Conservation (phyloP, 2,888 invertebrate species). For the Drosophila histrio region DNA sequence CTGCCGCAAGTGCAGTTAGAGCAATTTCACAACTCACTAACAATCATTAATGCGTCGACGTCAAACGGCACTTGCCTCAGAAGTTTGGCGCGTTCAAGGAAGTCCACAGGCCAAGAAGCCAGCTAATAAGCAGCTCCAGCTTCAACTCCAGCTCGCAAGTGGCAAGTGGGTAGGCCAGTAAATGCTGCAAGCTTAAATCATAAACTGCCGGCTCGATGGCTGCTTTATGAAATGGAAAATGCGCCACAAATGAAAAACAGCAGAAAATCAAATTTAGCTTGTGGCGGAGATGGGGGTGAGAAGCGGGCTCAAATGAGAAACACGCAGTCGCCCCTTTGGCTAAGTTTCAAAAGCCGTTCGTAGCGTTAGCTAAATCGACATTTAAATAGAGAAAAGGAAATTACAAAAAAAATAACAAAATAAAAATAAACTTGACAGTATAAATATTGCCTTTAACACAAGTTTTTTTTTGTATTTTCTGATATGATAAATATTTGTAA, state of each 20-base stretch:
- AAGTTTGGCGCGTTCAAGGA: conserved; percentile 69
- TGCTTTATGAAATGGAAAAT: conserved; percentile 80
- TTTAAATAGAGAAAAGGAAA: conserved; percentile 44
- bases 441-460: background rate
- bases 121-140: conserved; percentile 71
- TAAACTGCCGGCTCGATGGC: conserved; percentile 72
- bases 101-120: conserved; percentile 60
- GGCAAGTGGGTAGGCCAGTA: conserved; percentile 23
- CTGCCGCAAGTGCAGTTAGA: conserved; percentile 74
- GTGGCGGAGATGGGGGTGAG: conserved; percentile 1
- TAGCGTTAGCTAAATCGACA: conserved; percentile 61
- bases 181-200: conserved; percentile 71
- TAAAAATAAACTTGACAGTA: background rate
- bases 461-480: background rate
- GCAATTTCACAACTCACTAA: conserved; percentile 80
- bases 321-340: conserved; percentile 20
- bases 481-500: background rate
- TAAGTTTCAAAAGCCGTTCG: conserved; percentile 13
- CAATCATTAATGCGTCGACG: conserved; percentile 78
- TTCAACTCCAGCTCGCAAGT: conserved; percentile 10
- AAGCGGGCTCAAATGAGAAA: conserved; percentile 7
- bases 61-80: conserved; percentile 64
- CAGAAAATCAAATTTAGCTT: conserved; percentile 31
- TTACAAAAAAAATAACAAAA: background rate
- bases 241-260: conserved; percentile 70